Evolutionary conservation across 2,888 invertebrate genomes (phyloP).

Genomic region (Alcis repandata): DNA sequence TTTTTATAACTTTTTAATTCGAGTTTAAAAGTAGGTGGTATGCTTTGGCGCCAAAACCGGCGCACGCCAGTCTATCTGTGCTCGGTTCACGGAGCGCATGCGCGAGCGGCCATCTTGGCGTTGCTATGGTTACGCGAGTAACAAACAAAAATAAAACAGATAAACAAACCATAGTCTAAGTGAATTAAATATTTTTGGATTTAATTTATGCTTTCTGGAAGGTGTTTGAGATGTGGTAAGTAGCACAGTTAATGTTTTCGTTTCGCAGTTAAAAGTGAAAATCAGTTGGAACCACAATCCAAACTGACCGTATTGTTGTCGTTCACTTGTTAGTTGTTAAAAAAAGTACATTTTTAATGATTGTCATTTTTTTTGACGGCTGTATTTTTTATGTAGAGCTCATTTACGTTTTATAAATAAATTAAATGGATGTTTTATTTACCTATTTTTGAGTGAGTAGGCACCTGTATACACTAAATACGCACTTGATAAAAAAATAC

Average conservation of each 20-base stretch:
- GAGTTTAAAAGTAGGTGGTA: conserved; percentile 32
- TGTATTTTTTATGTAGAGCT: too few species aligned
- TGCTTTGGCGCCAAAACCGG: conserved; percentile 74
- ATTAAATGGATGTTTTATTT: too few species aligned
- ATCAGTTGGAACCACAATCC: background rate
- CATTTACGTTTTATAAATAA: too few species aligned
- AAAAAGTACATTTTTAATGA: conserved; percentile 14
- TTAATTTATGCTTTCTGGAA: conserved; percentile 23
- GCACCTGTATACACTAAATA: too few species aligned
- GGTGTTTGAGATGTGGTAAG: conserved; percentile 43
- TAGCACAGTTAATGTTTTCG: conserved; percentile 7
- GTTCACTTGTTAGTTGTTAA: conserved; percentile 8
- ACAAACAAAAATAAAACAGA: conserved; percentile 60
- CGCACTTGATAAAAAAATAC: too few species aligned
- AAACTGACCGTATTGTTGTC: conserved; percentile 2
- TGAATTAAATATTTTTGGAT: conserved; percentile 14
- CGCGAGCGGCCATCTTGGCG: conserved; percentile 68
- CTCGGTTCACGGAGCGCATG: conserved; percentile 67
- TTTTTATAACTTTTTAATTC: conserved; percentile 43
- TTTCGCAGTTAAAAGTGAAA: conserved; percentile 18
- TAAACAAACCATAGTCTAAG: conserved; percentile 47
- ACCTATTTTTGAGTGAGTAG: too few species aligned
- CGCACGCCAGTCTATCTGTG: conserved; percentile 66
- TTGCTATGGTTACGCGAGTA: conserved; percentile 74
- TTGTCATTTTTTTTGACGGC: background rate